These are phyloP conservation scores for Apomyelois bistriatella DNA, from an alignment of 2,888 invertebrate genomes.

Conservation along the genomic window DNA sequence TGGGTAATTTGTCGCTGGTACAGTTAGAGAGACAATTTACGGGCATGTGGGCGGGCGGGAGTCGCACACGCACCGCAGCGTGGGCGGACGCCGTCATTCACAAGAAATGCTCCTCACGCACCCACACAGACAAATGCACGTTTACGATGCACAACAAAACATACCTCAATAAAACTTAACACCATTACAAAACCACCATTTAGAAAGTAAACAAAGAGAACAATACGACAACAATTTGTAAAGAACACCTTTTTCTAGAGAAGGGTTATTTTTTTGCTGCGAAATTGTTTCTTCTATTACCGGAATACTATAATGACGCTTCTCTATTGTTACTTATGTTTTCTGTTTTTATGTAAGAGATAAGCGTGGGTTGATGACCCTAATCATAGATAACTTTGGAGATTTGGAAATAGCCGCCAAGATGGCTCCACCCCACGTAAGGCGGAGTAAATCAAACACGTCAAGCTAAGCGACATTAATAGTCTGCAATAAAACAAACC, in stretches of 20 bases:
- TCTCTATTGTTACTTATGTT: conserved; percentile 17
- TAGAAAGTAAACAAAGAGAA: conserved; percentile 35
- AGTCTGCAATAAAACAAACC: conserved; percentile 63
- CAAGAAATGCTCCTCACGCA: conserved; percentile 50
- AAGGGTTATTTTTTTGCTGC: conserved; percentile 10
- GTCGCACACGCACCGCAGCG: conserved; percentile 41
- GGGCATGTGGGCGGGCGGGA: conserved; percentile 62
- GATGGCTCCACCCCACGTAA: conserved; percentile 35
- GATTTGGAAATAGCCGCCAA: conserved; percentile 20
- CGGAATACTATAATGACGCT: conserved; percentile 13
- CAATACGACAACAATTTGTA: conserved; percentile 30
- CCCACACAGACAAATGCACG: conserved; percentile 48
- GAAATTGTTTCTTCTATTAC: conserved; percentile 11
- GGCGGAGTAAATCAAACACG: conserved; percentile 53
- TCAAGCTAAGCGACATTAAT: conserved; percentile 59
- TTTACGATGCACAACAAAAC: conserved; percentile 58
- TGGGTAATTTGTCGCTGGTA: conserved; percentile 64
- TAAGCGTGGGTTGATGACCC: conserved; percentile 33
- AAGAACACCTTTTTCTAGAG: conserved; percentile 26
- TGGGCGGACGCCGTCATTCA: conserved; percentile 63
- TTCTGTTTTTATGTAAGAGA: conserved; percentile 26
- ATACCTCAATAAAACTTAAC: conserved; percentile 53
- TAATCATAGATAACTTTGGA: conserved; percentile 38
- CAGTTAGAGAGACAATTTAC: conserved; percentile 70
- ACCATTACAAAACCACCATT: conserved; percentile 42